These are phyloP conservation scores for Calidris pugnax DNA, from an alignment of 2,113 vertebrate genomes.

Conservation along the genomic window DNA sequence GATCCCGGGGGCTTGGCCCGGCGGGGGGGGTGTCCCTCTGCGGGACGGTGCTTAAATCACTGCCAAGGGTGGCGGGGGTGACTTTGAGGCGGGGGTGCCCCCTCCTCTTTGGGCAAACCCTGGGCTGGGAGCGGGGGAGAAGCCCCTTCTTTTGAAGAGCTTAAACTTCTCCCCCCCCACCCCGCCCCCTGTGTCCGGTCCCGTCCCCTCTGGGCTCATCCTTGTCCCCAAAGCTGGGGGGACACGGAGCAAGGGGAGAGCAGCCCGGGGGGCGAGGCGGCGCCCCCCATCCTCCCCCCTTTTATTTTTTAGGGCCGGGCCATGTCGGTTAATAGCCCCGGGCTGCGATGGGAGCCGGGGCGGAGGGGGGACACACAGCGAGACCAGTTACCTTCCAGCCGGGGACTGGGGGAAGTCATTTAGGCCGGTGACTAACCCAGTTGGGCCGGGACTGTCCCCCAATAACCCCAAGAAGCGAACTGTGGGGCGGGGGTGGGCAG, in stretches of 20 bases:
- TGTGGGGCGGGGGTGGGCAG: background rate
- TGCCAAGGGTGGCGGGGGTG: background rate
- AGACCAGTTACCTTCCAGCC: conserved; percentile 66
- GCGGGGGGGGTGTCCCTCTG: background rate
- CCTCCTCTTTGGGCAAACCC: background rate
- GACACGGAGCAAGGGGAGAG: background rate
- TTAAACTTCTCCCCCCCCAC: too few species aligned
- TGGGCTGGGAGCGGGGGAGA: background rate
- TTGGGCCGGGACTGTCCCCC: conserved; percentile 38
- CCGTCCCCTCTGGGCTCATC: background rate
- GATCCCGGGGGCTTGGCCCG: too few species aligned
- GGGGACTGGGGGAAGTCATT: conserved; percentile 58
- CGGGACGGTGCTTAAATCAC: background rate
- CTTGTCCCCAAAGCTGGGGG: background rate
- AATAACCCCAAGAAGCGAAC: accelerated
- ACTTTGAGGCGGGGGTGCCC: background rate
- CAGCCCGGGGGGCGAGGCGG: background rate
- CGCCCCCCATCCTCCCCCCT: accelerated
- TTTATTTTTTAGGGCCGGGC: background rate
- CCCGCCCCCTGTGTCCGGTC: background rate
- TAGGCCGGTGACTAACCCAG: conserved; percentile 71
- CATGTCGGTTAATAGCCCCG: background rate
- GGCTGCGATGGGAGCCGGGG: background rate
- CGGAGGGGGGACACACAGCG: background rate
- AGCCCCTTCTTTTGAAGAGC: background rate